Evolutionary conservation across 2,888 invertebrate genomes (phyloP), one percentile per base, ranked within the genome.

Genomic region (Thalpophila matura): DNA sequence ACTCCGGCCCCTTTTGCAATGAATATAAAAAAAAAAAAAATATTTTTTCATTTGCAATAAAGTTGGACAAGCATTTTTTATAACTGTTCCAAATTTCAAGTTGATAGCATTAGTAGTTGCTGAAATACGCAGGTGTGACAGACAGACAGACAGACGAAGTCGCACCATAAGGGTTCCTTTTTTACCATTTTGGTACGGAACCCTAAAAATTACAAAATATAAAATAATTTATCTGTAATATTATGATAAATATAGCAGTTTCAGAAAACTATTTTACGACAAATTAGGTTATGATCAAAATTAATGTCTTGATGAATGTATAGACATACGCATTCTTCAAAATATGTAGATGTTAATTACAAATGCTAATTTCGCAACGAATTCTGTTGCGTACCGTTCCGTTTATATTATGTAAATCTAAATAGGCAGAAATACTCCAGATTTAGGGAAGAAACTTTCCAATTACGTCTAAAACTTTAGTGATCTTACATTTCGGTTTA

Each of bases 391-490:
- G 60, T 64, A 49, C 37, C 47, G 50, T n/a, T n/a, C 35, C 57
- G 53, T 62, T 70, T 51, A 56, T 70, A 78, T 78, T 78, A 78
- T 80, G 81, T 78, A 74, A 80, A 78, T 78, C 46, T 68, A 74
- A 75, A 66, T 61, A 75, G 47, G 35, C 66, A 67, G 65, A 73
- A 69, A 70, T 70, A 64, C 57, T 58, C 29, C 40, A 55, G 43
- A 70, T 63, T 79, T 65, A 18, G 57, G 42, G 65, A 71, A 54
- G 81, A 85, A 88, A 88, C 83, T 86, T 87, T 87, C 81, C 82
- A 86, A 87, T 86, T 81, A 84, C 79, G 80, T 76, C 80, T 77
- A 68, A 78, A 86, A 85, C 77, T 85, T 87, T 83, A 84, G 77
- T 83, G 80, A 81, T 84, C 80, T 83, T 85, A 85, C 79, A 77